These are phyloP conservation scores for Dreissena rostriformis DNA, from an alignment of 1,140 invertebrate species.

Conservation along the genomic window DNA sequence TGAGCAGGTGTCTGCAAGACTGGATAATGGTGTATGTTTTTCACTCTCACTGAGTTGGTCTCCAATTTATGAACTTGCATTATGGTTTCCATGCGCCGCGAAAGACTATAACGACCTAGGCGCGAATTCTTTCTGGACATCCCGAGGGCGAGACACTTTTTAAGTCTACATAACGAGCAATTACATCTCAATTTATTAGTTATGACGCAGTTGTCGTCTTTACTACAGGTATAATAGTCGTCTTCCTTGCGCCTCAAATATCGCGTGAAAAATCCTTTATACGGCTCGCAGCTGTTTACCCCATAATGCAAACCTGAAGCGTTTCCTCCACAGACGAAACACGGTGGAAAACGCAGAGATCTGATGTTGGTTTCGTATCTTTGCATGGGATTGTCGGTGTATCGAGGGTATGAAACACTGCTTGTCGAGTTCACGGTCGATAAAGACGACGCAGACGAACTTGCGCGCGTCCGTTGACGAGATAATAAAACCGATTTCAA, in stretches of 20 bases:
- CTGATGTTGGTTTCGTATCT: background rate
- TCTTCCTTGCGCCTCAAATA: conserved; percentile 69
- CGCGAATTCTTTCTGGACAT: conserved; percentile 45
- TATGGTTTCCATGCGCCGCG: conserved; percentile 36
- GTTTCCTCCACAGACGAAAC: conserved; percentile 81
- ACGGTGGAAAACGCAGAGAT: conserved; percentile 67
- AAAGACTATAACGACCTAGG: conserved; percentile 39
- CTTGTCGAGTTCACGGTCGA: background rate
- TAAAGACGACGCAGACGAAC: background rate
- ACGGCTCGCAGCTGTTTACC: conserved; percentile 82
- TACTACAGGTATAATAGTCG: conserved; percentile 65
- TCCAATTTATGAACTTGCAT: conserved; percentile 44
- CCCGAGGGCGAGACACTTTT: conserved; percentile 39
- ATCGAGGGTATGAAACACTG: background rate
- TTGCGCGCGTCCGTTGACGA: background rate
- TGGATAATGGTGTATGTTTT: background rate
- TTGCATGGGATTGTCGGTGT: background rate
- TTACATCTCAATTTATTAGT: conserved; percentile 64
- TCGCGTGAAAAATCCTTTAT: conserved; percentile 80
- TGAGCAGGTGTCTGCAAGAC: background rate
- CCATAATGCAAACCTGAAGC: conserved; percentile 83
- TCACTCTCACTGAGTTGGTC: conserved; percentile 26
- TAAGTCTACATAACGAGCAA: conserved; percentile 74
- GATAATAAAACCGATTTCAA: conserved; percentile 39
- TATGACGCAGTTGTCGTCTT: conserved; percentile 68